Percentiles rank a stretch among this genome's conserved stretches.
Conservation (phyloP, 2,113 vertebrate species). For the Scomber scombrus region DNA sequence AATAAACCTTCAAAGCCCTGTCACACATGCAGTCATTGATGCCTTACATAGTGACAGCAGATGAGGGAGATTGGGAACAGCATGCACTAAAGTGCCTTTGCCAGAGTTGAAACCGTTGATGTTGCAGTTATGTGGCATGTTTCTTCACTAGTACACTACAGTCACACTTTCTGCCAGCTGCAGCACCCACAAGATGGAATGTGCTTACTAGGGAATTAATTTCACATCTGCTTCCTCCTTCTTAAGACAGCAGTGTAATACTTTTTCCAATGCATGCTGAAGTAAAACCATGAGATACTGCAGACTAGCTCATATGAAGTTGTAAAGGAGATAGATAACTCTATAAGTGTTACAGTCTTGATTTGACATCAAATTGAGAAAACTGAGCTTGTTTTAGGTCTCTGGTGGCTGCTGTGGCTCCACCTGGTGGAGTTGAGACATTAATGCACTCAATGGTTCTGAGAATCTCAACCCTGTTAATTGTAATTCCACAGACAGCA, state of each 20-base stretch:
- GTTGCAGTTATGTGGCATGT: no score
- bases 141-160: no score
- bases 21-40: no score
- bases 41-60: no score
- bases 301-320: background rate
- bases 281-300: background rate
- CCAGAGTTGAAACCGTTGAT: no score
- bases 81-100: no score
- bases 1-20: no score
- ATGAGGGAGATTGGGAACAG: no score
- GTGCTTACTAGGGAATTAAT: background rate
- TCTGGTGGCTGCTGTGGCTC: constrained; percentile 14
- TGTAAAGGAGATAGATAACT: background rate
- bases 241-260: background rate
- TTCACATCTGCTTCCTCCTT: background rate
- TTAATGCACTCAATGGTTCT: background rate
- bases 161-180: background rate
- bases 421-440: constrained; percentile 24
- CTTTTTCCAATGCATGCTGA: background rate
- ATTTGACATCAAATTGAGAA: background rate
- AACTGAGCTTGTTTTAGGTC: background rate
- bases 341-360: no score
- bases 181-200: background rate
- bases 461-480: background rate
- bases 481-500: background rate